Evolutionary conservation across 2,888 invertebrate genomes (phyloP).

Genomic region (Tetragonula carbonaria): DNA sequence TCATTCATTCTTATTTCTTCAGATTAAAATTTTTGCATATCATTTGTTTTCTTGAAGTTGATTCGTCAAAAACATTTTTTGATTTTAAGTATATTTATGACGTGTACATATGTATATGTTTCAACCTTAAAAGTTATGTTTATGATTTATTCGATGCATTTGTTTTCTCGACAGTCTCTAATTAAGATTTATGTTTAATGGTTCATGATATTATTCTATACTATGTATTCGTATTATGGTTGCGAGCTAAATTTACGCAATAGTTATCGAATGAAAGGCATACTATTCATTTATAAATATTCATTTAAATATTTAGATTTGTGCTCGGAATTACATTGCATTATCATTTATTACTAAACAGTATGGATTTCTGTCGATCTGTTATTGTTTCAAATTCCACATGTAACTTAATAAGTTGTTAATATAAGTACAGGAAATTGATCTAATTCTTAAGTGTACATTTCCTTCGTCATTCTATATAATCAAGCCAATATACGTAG

Average conservation of each 20-base stretch:
- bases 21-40: neutral
- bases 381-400: neutral
- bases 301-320: neutral
- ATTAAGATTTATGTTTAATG: conserved; percentile 9
- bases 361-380: conserved; percentile 4
- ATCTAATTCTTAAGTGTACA: conserved; percentile 5
- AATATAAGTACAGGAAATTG: neutral
- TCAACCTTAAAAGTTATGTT: neutral
- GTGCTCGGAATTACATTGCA: neutral
- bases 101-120: neutral
- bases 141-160: neutral
- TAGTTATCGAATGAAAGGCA: neutral
- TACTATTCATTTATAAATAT: conserved; percentile 1
- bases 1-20: neutral
- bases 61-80: conserved; percentile 8
- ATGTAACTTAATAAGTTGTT: neutral
- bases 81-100: conserved; percentile 2
- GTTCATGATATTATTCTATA: too few species aligned
- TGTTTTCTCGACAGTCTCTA: neutral
- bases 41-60: neutral
- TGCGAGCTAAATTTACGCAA: neutral
- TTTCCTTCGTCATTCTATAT: neutral
- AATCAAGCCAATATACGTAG: conserved; percentile 2
- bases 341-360: neutral
- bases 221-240: neutral